Percentiles rank a stretch among this genome's conserved stretches.
Conservation (phyloP, 2,797 vertebrate species). For the Coluber constrictor region DNA sequence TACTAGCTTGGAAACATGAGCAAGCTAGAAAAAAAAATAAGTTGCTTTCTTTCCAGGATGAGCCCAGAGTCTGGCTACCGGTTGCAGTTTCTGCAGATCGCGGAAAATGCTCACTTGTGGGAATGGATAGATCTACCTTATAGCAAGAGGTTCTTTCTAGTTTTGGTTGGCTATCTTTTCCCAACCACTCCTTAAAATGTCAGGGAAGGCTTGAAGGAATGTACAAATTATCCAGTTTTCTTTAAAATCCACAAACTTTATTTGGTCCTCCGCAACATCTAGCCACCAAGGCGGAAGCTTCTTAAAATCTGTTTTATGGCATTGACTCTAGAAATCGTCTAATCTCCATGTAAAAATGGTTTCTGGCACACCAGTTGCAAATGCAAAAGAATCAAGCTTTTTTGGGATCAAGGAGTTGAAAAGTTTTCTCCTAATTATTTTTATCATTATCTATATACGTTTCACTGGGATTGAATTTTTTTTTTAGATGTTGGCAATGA, state of each 20-base stretch:
- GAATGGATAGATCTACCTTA: neutral
- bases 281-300: accelerated
- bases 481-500: neutral
- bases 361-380: neutral
- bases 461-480: too few relatives aligned
- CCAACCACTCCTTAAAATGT: neutral
- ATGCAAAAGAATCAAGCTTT: neutral
- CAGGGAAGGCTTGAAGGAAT: neutral
- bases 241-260: neutral
- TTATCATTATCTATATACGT: neutral
- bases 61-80: neutral
- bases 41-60: neutral
- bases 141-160: neutral
- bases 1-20: neutral
- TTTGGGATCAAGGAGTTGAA: neutral
- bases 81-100: neutral
- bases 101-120: neutral
- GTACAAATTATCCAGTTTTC: neutral
- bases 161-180: neutral
- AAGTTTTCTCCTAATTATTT: too few relatives aligned
- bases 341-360: too few relatives aligned
- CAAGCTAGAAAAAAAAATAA: neutral
- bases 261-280: neutral
- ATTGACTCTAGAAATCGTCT: neutral
- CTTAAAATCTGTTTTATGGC: neutral